Evolutionary conservation across 2,113 vertebrate genomes (phyloP), one percentile per base, ranked within the genome.

Genomic region (Nothoprocta perdicaria): DNA sequence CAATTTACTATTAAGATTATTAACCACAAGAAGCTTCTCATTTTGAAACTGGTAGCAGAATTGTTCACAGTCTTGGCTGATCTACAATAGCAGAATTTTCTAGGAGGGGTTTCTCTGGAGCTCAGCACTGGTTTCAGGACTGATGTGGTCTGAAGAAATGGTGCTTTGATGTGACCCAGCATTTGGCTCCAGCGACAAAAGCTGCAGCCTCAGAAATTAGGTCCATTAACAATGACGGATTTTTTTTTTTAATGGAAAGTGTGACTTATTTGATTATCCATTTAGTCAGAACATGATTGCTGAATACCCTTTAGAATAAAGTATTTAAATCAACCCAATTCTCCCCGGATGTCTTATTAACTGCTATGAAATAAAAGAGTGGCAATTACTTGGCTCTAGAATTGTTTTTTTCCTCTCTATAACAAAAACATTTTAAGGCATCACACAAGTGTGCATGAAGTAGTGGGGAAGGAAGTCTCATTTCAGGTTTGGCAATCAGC

Each of bases 191-290:
- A 72, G 68, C 38, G 29, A 43, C 58, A 84, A 87, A 85, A 33
- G 38, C 16, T 75, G 14, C 35, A 11, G 6, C 13, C 52, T 72
- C 78, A 84, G 48, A 76, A 69, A 71, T 74, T 77, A 71, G 27
- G 27, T 66, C 53, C 60, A 61, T 78, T 74, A 91, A 84, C 50
- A 93, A 63, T n/a, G 26, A 24, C 33, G 6, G 0, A 22, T 65
- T 46, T 77, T 93, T 68, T 68, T 22, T 89, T 71, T 23, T 87
- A 93, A 69, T 71, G 33, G 21, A 83, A 29, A 95, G 38, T 83
- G 89, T 93, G 81, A 83, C 81, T 94, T 93, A 90, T 14, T 88
- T 90, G 48, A 84, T 95, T 93, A 85, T 85, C 60, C 84, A 80
- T 95, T 95, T 87, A 89, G 55, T 74, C 38, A 73, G 78, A 93